Evolutionary conservation across 2,888 invertebrate genomes (phyloP).

Genomic region (Metellina segmentata): DNA sequence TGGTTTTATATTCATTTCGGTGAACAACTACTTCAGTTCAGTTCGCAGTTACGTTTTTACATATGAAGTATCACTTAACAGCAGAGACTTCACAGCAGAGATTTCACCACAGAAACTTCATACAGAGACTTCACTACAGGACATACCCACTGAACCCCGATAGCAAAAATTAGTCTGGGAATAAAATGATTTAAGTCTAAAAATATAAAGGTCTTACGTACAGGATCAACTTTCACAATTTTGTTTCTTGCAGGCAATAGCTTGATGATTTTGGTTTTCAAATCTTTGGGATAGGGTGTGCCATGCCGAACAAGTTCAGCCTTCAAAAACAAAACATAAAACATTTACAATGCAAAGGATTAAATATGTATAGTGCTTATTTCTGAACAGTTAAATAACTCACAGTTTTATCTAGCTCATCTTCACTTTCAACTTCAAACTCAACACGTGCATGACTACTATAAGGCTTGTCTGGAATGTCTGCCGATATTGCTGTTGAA

Average conservation of each 20-base stretch:
- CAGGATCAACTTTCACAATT: constrained; percentile 23
- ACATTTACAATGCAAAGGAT: neutral
- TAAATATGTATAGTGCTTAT: neutral
- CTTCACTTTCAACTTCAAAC: constrained; percentile 88
- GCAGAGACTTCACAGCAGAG: no score
- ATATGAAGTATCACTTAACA: no score
- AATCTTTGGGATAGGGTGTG: constrained; percentile 97
- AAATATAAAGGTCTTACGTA: neutral
- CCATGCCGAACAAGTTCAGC: constrained; percentile 97
- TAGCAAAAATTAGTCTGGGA: no score
- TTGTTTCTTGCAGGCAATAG: constrained; percentile 83
- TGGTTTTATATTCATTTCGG: no score
- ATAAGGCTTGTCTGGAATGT: constrained; percentile 44
- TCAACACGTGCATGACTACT: constrained; percentile 85
- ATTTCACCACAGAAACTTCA: no score
- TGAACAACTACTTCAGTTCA: no score
- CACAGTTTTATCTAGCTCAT: constrained; percentile 83
- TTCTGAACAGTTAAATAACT: constrained; percentile 7
- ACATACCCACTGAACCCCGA: neutral
- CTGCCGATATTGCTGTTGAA: constrained; percentile 23
- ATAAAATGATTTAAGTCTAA: neutral
- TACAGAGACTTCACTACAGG: no score
- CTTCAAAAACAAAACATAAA: constrained; percentile 83
- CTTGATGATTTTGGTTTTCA: constrained; percentile 96
- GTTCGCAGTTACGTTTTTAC: no score